Percentiles rank a stretch among this genome's conserved stretches.
Evolutionary conservation across 2,113 vertebrate genomes (phyloP).

Genomic region (Tetraodon nigroviridis): DNA sequence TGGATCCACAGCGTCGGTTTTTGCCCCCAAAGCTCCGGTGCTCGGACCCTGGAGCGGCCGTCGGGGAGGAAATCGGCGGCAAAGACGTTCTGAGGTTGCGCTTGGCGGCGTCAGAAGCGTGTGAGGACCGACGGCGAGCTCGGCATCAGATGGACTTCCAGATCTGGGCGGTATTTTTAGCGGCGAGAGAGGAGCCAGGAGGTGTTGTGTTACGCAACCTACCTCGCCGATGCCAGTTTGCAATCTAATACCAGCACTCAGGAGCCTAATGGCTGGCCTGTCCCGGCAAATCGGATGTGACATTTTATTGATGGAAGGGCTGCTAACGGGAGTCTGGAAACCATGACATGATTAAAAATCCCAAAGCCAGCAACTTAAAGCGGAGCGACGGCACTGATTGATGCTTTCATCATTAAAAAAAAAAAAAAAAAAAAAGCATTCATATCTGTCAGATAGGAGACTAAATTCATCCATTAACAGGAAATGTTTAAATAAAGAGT

Average conservation of each 20-base stretch:
- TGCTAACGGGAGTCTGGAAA: too few relatives aligned
- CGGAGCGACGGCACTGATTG: too few relatives aligned
- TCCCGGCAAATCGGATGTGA: not conserved
- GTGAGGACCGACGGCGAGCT: conserved; percentile 3
- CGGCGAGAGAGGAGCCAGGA: conserved; percentile 33
- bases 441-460: too few relatives aligned
- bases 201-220: conserved; percentile 52
- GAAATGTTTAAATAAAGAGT: not conserved
- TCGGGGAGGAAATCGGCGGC: too few relatives aligned
- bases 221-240: conserved; percentile 29
- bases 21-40: too few relatives aligned
- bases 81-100: too few relatives aligned
- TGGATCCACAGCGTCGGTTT: too few relatives aligned
- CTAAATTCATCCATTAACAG: not conserved
- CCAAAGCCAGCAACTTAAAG: too few relatives aligned
- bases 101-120: not conserved
- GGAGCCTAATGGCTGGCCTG: not conserved
- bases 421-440: too few relatives aligned
- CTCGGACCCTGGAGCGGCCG: too few relatives aligned
- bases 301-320: too few relatives aligned
- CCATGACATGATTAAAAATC: not conserved
- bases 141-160: conserved; percentile 43
- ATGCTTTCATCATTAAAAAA: too few relatives aligned
- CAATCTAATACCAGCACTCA: conserved; percentile 18
- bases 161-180: conserved; percentile 56